Evolutionary conservation across 2,888 invertebrate genomes (phyloP), one percentile per base, ranked within the genome.

Genomic region (Coelinius sp.): DNA sequence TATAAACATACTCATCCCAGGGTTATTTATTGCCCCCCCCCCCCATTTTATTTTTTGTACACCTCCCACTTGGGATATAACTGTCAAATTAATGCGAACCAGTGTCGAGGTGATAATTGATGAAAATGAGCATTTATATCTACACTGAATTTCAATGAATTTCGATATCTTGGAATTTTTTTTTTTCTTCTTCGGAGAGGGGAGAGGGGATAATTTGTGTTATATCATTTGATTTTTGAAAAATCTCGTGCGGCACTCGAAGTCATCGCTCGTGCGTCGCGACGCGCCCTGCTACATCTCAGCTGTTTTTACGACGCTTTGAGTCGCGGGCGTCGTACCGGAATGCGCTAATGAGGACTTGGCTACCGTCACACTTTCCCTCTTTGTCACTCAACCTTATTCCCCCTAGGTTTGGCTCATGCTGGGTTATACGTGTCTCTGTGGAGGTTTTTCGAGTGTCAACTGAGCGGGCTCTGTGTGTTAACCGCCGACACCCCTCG

Each of bases 281-380:
- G 69, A 74, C 71, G 69, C 70, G 69, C 70, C 41, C 63, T 72
- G 78, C 79, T 79, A 84, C 84, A 83, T 85, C 84, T 86, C 85
- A 84, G 85, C 83, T 84, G 86, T 85, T 87, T 87, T 87, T 87
- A 86, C 85, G 86, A 86, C 84, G 82, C 86, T 87, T 86, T 86
- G 86, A 87, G 84, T 86, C 84, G 86, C 87, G 86, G 86, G 87
- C 85, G 87, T 87, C 87, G 86, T 84, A 84, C 83, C 85, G 87
- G 87, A 87, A 87, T 87, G 87, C 87, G 86, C 86, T 87, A 87
- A 87, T 87, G 87, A 87, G 86, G 84, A 85, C 86, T 87, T 86
- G 87, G 86, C 86, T 86, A 84, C 82, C 84, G 82, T 86, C 84
- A 81, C 83, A 83, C 84, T 82, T 82, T 80, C 81, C 82, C 63